phyloP scores from a whole-genome alignment of 2,888 invertebrate species.

The Cosmia trapezina region DNA sequence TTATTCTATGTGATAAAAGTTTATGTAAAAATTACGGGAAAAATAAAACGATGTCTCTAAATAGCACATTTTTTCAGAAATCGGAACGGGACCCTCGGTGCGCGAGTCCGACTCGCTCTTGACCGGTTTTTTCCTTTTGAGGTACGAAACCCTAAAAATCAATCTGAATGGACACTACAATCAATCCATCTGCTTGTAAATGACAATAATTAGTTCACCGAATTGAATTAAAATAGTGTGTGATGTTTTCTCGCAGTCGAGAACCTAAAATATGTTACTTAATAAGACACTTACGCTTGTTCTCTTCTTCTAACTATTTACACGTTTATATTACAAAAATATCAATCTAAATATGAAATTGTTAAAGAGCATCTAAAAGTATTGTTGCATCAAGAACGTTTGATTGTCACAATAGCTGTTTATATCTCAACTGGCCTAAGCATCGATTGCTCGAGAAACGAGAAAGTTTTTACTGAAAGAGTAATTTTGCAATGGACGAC shows the following conservation, averaged over 20 bases:
- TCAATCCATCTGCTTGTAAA: constrained; percentile 16
- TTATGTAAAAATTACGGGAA: too few relatives aligned
- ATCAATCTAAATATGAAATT: neutral
- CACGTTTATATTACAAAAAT: constrained; percentile 3
- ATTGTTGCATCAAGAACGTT: neutral
- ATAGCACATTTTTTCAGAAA: too few relatives aligned
- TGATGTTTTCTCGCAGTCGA: constrained; percentile 10
- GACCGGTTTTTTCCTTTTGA: too few relatives aligned
- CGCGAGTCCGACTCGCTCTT: too few relatives aligned
- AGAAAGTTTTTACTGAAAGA: constrained; percentile 58
- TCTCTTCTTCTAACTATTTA: neutral
- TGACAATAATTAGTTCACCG: neutral
- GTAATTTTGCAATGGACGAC: constrained; percentile 46
- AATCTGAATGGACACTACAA: constrained; percentile 7
- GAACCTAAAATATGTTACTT: neutral
- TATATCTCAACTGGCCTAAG: constrained; percentile 31
- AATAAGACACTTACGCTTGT: neutral
- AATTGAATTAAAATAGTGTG: constrained; percentile 7
- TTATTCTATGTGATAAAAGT: too few relatives aligned
- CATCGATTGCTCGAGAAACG: constrained; percentile 48
- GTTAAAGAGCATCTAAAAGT: constrained; percentile 1
- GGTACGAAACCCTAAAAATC: constrained; percentile 4
- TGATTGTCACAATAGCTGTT: constrained; percentile 18
- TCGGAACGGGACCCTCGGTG: too few relatives aligned
- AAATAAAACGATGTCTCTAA: too few relatives aligned